Evolutionary conservation across 2,888 invertebrate species (phyloP), one percentile per base, ranked within the genome.

Genomic region (Mayetiola destructor): DNA sequence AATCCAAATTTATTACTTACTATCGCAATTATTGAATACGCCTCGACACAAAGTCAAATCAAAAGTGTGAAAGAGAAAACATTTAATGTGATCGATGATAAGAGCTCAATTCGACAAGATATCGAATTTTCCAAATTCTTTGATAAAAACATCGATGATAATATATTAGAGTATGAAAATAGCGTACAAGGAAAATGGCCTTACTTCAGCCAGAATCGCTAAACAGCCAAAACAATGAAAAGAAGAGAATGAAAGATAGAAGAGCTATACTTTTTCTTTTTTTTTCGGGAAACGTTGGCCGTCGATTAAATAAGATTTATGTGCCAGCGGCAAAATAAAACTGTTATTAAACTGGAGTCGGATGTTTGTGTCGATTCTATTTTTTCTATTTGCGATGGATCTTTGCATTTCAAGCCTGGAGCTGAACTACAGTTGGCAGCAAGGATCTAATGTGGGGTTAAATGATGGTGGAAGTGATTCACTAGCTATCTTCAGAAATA

Each of bases 61-160:
- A 27, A 48, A 48, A 27, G 48, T 48, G 27, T 48, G 48, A 6
- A n/a, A 48, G 27, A 48, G n/a, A 48, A 14, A 39, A 39, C 48
- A 48, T 48, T 48, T 48, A 48, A 27, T 48, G 48, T 27, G 48
- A 48, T 48, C 29, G 48, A 48, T 48, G 48, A 48, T 48, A 48
- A 48, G 27, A n/a, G n/a, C n/a, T n/a, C n/a, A n/a, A 48, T 27
- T 5, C 27, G 48, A 48, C 27, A 48, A 27, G 27, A 27, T 27
- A 32, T n/a, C n/a, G n/a, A 32, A 32, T 32, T 48, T 27, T 27
- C 48, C 23, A 48, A 16, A 27, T 27, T 5, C 10, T n/a, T 16
- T 16, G 48, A 48, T 48, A 48, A 48, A 48, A 48, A 23, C 48
- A 48, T n/a, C 48, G n/a, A 48, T 27, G 48, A 48, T n/a, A n/a